Conservation (phyloP, 1,140 invertebrate genomes). For the Drosophila pectinifera region DNA sequence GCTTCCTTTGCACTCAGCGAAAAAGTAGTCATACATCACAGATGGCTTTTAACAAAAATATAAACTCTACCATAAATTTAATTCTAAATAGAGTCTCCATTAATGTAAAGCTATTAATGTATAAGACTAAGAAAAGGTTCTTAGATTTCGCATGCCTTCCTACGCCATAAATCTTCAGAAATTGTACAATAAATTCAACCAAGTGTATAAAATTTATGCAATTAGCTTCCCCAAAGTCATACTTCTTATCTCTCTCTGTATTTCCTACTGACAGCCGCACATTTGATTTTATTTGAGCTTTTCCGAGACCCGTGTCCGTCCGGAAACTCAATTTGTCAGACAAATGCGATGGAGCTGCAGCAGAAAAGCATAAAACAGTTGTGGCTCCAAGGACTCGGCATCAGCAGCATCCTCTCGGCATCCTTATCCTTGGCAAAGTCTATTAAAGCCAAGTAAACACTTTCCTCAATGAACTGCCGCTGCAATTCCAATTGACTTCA, state of each 20-base stretch:
- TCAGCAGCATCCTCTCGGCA: slow-evolving; percentile 4
- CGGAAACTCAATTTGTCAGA: slow-evolving; percentile 71
- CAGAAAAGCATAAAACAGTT: slow-evolving; percentile 20
- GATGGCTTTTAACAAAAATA: no score
- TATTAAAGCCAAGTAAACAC: slow-evolving; percentile 46
- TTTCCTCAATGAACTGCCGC: slow-evolving; percentile 26
- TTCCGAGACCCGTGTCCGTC: slow-evolving; percentile 35
- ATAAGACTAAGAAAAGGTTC: no score
- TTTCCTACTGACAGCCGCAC: slow-evolving; percentile 17
- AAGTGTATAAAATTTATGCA: not conserved
- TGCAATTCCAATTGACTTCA: slow-evolving; percentile 38
- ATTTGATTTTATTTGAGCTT: slow-evolving; percentile 55
- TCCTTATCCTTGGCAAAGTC: slow-evolving; percentile 26
- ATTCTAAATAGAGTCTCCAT: no score
- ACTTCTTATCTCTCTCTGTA: slow-evolving; percentile 4
- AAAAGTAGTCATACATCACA: no score
- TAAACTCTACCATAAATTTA: no score
- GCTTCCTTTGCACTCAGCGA: slow-evolving; percentile 1
- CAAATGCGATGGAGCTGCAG: slow-evolving; percentile 48
- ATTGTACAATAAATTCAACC: not conserved
- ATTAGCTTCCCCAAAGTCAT: not conserved
- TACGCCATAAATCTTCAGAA: not conserved
- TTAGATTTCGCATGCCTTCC: no score
- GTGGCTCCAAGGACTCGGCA: slow-evolving; percentile 23
- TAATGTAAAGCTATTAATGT: no score